Conservation (phyloP, 2,797 vertebrate genomes). For the Chiroxiphia lanceolata region DNA sequence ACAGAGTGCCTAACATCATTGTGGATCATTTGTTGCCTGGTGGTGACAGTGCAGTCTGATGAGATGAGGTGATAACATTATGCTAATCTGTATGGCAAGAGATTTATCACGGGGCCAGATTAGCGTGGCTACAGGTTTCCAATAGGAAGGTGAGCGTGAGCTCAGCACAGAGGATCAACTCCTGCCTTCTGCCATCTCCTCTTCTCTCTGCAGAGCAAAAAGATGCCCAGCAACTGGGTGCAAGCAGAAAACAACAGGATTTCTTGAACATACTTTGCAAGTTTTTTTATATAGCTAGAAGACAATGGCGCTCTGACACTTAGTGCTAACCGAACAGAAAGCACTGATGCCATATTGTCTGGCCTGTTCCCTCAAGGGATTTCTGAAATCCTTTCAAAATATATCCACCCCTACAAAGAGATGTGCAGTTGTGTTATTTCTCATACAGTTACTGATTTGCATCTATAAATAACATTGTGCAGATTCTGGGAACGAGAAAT, state of each 20-base stretch:
- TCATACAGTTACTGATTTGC: background rate
- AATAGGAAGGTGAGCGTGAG: background rate
- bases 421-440: background rate
- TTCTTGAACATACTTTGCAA: background rate
- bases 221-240: background rate
- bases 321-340: background rate
- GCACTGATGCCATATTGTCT: background rate
- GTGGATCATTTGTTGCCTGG: background rate
- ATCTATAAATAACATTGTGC: background rate
- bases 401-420: background rate
- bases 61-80: background rate
- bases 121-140: fast-evolving
- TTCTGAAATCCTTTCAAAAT: background rate
- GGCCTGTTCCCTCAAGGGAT: background rate
- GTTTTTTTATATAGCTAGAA: background rate
- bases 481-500: background rate
- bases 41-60: background rate
- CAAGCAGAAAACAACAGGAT: background rate
- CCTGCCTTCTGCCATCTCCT: background rate
- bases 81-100: background rate
- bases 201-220: background rate
- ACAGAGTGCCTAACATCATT: background rate
- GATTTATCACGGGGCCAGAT: background rate
- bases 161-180: background rate
- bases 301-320: background rate